Evolutionary conservation across 2,113 vertebrate species (phyloP).

Genomic region (Mionectes macconnelli): DNA sequence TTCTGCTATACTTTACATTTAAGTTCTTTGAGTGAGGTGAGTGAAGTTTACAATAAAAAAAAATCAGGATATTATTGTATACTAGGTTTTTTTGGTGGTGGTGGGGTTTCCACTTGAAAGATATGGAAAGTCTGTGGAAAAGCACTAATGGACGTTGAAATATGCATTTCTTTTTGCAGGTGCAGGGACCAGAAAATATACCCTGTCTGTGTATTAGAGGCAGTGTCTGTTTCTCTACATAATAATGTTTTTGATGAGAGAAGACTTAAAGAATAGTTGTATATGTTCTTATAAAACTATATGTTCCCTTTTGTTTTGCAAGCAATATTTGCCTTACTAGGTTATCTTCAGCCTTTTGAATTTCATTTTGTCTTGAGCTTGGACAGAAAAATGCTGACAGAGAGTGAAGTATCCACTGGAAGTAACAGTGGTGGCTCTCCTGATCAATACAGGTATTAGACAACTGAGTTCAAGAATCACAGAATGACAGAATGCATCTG

Average conservation of each 20-base stretch:
- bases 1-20: not conserved
- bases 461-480: not conserved
- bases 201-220: not conserved
- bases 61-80: not conserved
- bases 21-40: not conserved
- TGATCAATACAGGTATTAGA: not conserved
- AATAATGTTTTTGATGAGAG: not conserved
- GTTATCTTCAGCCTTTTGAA: not conserved
- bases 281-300: not conserved
- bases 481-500: not conserved
- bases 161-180: not conserved
- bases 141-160: not conserved
- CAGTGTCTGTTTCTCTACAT: not conserved
- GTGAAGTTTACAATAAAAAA: not conserved
- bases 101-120: not conserved
- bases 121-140: not conserved
- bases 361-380: not conserved
- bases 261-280: not conserved
- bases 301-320: not conserved
- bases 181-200: not conserved
- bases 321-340: not conserved
- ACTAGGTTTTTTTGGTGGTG: rapidly evolving
- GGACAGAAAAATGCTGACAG: not conserved
- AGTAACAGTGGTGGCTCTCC: not conserved
- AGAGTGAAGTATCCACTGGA: not conserved